Conservation (phyloP, 2,888 invertebrate species). For the Auanema sp. region DNA sequence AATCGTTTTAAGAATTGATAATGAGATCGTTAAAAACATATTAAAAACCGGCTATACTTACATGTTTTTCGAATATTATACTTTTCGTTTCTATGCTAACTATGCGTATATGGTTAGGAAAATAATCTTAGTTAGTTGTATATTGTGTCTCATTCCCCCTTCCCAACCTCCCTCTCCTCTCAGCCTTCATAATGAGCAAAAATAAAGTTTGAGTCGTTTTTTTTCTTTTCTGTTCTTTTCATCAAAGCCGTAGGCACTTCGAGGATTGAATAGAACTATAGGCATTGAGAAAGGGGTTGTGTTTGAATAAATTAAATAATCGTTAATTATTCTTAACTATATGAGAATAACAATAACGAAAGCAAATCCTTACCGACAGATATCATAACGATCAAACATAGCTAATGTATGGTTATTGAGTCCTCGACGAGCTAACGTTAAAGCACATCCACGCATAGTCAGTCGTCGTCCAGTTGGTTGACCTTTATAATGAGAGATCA, state of each 20-base stretch:
- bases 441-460: conserved; percentile 61
- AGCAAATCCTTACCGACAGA: conserved; percentile 45
- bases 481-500: conserved; percentile 30
- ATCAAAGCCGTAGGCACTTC: too few relatives aligned
- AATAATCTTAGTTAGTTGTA: neutral
- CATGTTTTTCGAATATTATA: neutral
- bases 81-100: neutral
- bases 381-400: conserved; percentile 60
- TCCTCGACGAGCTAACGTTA: conserved; percentile 49
- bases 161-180: too few relatives aligned
- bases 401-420: conserved; percentile 59
- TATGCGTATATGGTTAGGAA: neutral
- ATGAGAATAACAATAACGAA: neutral
- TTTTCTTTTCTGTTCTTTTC: too few relatives aligned
- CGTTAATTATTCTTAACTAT: conserved; percentile 1
- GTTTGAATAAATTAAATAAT: neutral
- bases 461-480: conserved; percentile 58
- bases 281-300: too few relatives aligned
- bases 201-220: too few relatives aligned
- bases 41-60: neutral
- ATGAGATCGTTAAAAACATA: neutral
- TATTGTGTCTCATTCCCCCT: neutral
- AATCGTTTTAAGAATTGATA: neutral
- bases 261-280: too few relatives aligned
- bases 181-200: too few relatives aligned